Percentiles rank a stretch among this genome's conserved stretches.
phyloP scores from a whole-genome alignment of 2,888 invertebrate species.

The Agrotis ipsilon region DNA sequence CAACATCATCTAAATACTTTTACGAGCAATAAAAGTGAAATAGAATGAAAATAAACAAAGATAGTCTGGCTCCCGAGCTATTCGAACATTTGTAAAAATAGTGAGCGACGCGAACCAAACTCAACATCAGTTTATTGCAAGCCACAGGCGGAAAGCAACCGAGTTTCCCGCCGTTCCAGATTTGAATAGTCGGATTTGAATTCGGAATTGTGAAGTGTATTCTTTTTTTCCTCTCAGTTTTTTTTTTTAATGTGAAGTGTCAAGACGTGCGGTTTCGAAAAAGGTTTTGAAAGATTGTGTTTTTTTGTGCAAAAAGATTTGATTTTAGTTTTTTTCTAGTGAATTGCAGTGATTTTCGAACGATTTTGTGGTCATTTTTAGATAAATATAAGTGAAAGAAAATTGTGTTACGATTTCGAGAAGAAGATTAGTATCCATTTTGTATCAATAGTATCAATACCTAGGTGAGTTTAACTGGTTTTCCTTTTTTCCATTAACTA shows the following conservation, averaged over 20 bases:
- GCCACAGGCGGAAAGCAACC: conserved; percentile 72
- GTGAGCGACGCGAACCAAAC: conserved; percentile 67
- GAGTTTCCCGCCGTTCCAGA: conserved; percentile 65
- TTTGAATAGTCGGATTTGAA: conserved; percentile 58
- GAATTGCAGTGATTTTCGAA: not conserved
- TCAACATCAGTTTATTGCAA: conserved; percentile 74
- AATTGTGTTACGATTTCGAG: not conserved
- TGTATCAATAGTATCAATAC: too few species aligned
- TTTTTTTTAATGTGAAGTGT: conserved; percentile 20
- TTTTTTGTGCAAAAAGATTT: conserved; percentile 6
- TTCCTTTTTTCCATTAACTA: too few species aligned
- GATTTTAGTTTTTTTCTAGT: not conserved
- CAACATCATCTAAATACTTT: conserved; percentile 54
- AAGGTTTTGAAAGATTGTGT: conserved; percentile 12
- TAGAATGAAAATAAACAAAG: conserved; percentile 48
- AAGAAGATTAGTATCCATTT: not conserved
- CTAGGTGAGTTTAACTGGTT: too few species aligned
- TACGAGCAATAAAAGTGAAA: conserved; percentile 56
- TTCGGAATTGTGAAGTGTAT: conserved; percentile 38
- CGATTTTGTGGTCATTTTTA: not conserved
- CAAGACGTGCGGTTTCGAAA: conserved; percentile 23
- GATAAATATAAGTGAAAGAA: not conserved
- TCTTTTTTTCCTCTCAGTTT: conserved; percentile 6
- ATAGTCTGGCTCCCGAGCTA: conserved; percentile 64
- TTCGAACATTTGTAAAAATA: conserved; percentile 78